Percentiles rank a stretch among this genome's conserved stretches.
Evolutionary conservation across 1,140 invertebrate species (phyloP).

Genomic region (Drosophila sulfurigaster): DNA sequence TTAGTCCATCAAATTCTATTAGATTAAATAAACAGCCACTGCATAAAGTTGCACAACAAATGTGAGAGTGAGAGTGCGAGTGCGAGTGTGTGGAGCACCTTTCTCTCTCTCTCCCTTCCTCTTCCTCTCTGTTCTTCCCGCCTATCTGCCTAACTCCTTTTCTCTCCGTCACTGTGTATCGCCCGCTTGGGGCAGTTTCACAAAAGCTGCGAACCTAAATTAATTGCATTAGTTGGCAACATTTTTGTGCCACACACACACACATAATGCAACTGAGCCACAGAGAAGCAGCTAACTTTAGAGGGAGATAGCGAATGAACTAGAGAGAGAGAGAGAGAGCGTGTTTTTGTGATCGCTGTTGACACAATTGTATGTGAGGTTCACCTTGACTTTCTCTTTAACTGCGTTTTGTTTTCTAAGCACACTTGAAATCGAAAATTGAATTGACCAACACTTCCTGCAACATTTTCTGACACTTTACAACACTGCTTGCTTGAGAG

Average conservation of each 20-base stretch:
- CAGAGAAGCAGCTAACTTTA: background rate
- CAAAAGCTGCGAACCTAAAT: conserved; percentile 38
- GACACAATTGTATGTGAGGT: no score
- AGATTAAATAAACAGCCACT: conserved; percentile 70
- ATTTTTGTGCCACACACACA: conserved; percentile 14
- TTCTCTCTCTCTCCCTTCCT: background rate
- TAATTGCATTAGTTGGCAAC: conserved; percentile 44
- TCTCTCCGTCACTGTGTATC: background rate
- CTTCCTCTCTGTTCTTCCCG: background rate
- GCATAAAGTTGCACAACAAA: conserved; percentile 48
- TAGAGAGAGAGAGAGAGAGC: background rate
- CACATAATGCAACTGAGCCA: background rate
- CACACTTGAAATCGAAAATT: no score
- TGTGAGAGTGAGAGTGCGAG: conserved; percentile 9
- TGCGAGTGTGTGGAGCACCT: background rate
- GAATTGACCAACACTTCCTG: no score
- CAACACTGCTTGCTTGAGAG: no score
- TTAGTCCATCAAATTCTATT: conserved; percentile 63
- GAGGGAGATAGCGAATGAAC: background rate
- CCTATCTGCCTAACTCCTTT: no score
- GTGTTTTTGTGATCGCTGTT: background rate
- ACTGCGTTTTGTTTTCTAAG: no score
- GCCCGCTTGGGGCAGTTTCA: conserved; percentile 36
- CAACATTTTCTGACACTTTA: no score
- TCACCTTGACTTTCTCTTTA: no score